Conservation (phyloP, 2,797 vertebrate genomes). For the Cetoscarus ocellatus region DNA sequence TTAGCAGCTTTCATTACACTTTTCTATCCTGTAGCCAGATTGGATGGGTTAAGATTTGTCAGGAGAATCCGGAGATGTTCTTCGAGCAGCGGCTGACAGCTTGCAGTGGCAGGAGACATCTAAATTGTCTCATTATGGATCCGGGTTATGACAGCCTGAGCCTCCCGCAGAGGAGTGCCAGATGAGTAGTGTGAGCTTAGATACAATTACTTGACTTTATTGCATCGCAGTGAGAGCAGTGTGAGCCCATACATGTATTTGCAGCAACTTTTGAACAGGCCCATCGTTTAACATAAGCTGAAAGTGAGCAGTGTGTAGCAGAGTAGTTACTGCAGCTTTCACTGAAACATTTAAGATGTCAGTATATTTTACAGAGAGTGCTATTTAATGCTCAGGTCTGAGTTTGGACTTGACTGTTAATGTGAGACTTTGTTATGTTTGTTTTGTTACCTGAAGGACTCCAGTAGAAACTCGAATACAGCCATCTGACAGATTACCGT, state of each 20-base stretch:
- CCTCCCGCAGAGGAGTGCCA: constrained; percentile 54
- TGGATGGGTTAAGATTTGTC: constrained; percentile 75
- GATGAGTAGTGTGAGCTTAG: constrained; percentile 73
- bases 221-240: constrained; percentile 43
- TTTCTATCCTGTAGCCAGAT: constrained; percentile 71
- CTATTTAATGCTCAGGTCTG: constrained; percentile 5
- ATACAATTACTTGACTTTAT: constrained; percentile 75
- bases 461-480: too few species aligned
- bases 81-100: constrained; percentile 75
- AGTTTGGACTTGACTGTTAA: background rate
- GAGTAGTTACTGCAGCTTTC: constrained; percentile 45
- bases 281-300: constrained; percentile 46
- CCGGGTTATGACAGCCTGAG: constrained; percentile 77
- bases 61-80: constrained; percentile 71
- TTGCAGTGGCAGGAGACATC: constrained; percentile 78
- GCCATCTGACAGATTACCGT: too few species aligned
- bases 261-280: constrained; percentile 49
- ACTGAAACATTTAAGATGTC: constrained; percentile 39
- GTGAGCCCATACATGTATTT: constrained; percentile 36
- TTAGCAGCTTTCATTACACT: constrained; percentile 83
- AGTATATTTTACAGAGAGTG: constrained; percentile 15
- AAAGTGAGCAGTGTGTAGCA: constrained; percentile 24
- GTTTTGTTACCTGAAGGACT: too few species aligned
- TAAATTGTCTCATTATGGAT: constrained; percentile 85
- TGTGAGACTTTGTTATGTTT: too few species aligned